Percentiles rank a stretch among this genome's conserved stretches.
Evolutionary conservation across 2,888 invertebrate species (phyloP).

Genomic region (Drosophila robusta): DNA sequence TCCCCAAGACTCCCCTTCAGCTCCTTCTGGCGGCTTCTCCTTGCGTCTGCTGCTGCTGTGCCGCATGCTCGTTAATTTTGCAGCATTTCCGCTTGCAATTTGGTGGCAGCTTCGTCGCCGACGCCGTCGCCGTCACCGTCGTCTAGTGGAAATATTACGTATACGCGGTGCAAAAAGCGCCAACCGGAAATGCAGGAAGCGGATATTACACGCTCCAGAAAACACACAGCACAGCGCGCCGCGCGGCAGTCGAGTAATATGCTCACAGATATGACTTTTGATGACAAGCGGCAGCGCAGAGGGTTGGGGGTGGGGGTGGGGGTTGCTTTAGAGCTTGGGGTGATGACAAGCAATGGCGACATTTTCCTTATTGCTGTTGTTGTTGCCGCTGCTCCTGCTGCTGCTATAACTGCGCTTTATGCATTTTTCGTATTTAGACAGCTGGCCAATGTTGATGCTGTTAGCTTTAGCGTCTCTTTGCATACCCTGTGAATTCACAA

Average conservation of each 20-base stretch:
- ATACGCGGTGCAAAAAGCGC: constrained; percentile 57
- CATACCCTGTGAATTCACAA: constrained; percentile 2
- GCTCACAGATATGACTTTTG: constrained; percentile 77
- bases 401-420: constrained; percentile 55
- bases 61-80: constrained; percentile 77
- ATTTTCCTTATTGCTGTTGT: constrained; percentile 39
- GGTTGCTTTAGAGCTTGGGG: not conserved
- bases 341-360: constrained; percentile 23
- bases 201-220: constrained; percentile 82
- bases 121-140: constrained; percentile 25
- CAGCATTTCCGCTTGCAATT: constrained; percentile 80
- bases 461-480: constrained; percentile 12
- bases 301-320: not conserved
- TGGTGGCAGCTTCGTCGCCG: constrained; percentile 58
- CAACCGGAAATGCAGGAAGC: constrained; percentile 81
- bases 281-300: constrained; percentile 49
- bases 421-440: constrained; percentile 73
- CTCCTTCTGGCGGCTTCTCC: not conserved
- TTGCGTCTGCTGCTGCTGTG: constrained; percentile 33
- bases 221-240: constrained; percentile 46
- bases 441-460: constrained; percentile 50
- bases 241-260: constrained; percentile 65
- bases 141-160: constrained; percentile 63
- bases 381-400: constrained; percentile 10
- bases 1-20: not conserved